phyloP scores from a whole-genome alignment of 2,113 vertebrate genomes.

The Leptobrachium ailaonicum region DNA sequence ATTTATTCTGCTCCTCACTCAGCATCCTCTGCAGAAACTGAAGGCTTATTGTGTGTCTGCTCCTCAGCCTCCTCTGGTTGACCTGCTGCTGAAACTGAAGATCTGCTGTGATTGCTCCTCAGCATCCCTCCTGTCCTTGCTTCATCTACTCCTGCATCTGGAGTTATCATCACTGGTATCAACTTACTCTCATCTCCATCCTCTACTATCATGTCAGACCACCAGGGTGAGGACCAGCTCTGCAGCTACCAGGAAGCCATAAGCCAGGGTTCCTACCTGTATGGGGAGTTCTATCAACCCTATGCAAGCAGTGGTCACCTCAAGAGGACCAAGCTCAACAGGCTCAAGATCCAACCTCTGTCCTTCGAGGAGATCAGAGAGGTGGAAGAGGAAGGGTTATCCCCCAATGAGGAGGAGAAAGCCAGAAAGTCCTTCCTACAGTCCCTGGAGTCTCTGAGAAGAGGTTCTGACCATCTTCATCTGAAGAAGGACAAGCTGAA shows the following conservation, averaged over 20 bases:
- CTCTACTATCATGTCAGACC: conserved; percentile 69
- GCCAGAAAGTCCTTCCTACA: conserved; percentile 90
- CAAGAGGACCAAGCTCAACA: conserved; percentile 81
- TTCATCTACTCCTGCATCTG: not conserved
- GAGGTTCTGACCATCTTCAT: conserved; percentile 87
- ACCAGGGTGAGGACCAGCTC: conserved; percentile 73
- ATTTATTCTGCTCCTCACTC: not conserved
- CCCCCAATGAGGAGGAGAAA: conserved; percentile 90
- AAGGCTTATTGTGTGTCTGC: not conserved
- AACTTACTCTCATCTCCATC: not conserved
- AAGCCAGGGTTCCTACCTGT: conserved; percentile 70
- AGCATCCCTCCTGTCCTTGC: not conserved
- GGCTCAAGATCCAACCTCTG: conserved; percentile 96
- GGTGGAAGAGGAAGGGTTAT: conserved; percentile 92
- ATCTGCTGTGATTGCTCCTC: not conserved
- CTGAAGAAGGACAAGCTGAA: conserved; percentile 66
- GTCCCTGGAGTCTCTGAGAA: conserved; percentile 89
- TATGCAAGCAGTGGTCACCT: conserved; percentile 69
- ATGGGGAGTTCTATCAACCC: conserved; percentile 88
- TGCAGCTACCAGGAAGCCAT: conserved; percentile 81
- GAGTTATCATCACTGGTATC: not conserved
- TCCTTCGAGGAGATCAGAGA: conserved; percentile 97
- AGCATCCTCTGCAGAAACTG: not conserved
- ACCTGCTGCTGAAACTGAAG: not conserved
- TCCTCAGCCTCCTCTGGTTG: not conserved